Conservation (phyloP, 2,113 vertebrate genomes). For the Rostratula benghalensis region DNA sequence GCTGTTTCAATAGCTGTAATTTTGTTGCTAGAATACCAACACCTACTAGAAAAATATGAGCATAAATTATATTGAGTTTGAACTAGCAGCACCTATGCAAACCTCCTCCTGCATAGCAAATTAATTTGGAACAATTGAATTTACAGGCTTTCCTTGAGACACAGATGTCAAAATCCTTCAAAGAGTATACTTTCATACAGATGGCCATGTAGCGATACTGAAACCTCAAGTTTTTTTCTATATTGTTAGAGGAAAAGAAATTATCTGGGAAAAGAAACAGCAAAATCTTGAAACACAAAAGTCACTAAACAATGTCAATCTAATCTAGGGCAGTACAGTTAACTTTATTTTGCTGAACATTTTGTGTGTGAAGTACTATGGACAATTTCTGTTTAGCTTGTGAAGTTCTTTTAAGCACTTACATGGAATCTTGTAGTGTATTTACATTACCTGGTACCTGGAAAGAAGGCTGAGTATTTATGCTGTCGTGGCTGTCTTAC, state of each 20-base stretch:
- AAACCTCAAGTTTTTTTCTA: background rate
- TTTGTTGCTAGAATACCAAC: background rate
- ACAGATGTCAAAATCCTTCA: background rate
- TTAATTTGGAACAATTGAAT: background rate
- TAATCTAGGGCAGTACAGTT: background rate
- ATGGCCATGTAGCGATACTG: background rate
- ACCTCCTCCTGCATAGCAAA: background rate
- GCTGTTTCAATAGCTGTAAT: background rate
- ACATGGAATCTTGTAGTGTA: background rate
- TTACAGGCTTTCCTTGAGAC: background rate
- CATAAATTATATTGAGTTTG: background rate
- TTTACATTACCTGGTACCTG: background rate
- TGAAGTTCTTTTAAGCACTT: background rate
- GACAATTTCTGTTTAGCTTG: background rate
- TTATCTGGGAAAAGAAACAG: background rate
- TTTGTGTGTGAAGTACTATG: background rate
- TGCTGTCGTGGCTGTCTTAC: background rate
- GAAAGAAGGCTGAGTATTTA: background rate
- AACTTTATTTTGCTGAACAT: background rate
- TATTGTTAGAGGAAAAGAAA: background rate
- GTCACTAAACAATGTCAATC: background rate
- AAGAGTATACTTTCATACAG: background rate
- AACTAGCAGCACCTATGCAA: background rate
- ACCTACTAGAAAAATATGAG: background rate
- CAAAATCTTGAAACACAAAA: background rate